Percentiles rank a stretch among this genome's conserved stretches.
Evolutionary conservation across 2,888 invertebrate species (phyloP).

Genomic region (Metacarcinus magister): DNA sequence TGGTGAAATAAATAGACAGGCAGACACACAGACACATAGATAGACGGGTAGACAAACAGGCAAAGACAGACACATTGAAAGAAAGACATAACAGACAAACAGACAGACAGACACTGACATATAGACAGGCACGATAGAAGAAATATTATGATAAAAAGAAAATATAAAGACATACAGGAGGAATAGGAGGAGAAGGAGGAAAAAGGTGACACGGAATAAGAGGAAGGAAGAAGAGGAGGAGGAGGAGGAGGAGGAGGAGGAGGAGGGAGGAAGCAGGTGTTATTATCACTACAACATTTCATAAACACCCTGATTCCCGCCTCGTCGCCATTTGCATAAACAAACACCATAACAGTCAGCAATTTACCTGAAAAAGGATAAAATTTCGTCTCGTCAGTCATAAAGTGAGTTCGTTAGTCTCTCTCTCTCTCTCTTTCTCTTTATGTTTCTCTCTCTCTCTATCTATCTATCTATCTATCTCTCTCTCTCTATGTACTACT

Average conservation of each 20-base stretch:
- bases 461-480: neutral
- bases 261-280: neutral
- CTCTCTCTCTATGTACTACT: neutral
- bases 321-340: constrained; percentile 51
- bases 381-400: constrained; percentile 20
- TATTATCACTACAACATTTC: neutral
- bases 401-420: constrained; percentile 18
- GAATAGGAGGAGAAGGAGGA: neutral
- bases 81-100: neutral
- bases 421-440: neutral
- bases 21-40: neutral
- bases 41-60: neutral
- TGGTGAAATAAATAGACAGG: neutral
- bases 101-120: neutral
- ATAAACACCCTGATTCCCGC: neutral
- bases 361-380: constrained; percentile 33
- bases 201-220: neutral
- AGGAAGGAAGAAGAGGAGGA: too few species aligned
- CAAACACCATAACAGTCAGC: constrained; percentile 43
- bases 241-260: neutral
- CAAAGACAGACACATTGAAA: neutral
- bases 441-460: neutral
- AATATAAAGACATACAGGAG: neutral
- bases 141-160: neutral
- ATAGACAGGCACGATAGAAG: neutral